phyloP scores from a whole-genome alignment of 1,140 invertebrate genomes.

The Aphidius ervi region DNA sequence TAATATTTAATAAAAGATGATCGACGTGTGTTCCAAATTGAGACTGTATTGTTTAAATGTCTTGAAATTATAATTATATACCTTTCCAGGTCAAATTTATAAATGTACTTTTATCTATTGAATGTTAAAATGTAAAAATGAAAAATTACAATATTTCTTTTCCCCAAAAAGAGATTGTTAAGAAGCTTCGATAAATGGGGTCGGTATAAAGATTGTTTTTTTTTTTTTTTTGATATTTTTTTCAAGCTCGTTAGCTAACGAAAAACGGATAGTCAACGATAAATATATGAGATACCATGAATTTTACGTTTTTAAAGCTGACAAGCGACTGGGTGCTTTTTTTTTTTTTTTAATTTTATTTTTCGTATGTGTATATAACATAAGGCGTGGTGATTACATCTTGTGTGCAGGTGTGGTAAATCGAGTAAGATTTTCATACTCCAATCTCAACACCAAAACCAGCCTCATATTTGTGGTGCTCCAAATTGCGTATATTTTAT shows the following conservation, averaged over 20 bases:
- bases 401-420: slow-evolving; percentile 11
- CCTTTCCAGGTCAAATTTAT: too few species aligned
- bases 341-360: too few species aligned
- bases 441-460: background rate
- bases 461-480: slow-evolving; percentile 11
- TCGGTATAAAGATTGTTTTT: background rate
- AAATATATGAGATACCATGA: slow-evolving; percentile 11
- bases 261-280: slow-evolving; percentile 12
- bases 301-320: slow-evolving; percentile 5
- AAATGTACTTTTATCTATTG: too few species aligned
- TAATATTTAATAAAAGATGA: too few species aligned
- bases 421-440: slow-evolving; percentile 11
- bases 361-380: too few species aligned
- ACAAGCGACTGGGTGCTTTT: background rate
- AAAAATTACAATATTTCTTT: too few species aligned
- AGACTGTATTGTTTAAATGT: too few species aligned
- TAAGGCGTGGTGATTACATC: slow-evolving; percentile 22
- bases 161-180: too few species aligned
- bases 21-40: too few species aligned
- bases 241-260: slow-evolving; percentile 9
- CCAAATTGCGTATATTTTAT: slow-evolving; percentile 33
- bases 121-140: too few species aligned
- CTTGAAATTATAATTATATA: too few species aligned
- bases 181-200: background rate
- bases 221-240: background rate